These are phyloP conservation scores for Acanthopagrus latus DNA, from an alignment of 2,797 vertebrate species.

Conservation along the genomic window DNA sequence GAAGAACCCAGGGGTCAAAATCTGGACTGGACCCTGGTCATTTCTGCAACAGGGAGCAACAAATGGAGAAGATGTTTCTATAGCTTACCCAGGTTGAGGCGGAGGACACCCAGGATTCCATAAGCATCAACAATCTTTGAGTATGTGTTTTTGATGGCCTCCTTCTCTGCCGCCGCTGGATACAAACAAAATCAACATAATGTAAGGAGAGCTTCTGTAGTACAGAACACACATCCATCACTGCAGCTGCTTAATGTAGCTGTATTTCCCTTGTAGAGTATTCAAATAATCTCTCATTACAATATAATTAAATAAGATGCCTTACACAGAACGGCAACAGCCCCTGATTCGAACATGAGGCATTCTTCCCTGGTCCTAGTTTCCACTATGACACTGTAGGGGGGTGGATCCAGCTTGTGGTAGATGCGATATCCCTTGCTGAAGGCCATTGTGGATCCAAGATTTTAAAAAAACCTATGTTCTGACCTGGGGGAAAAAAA, in stretches of 20 bases:
- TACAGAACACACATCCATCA: not conserved
- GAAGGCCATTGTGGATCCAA: slow-evolving; percentile 92
- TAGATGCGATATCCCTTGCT: slow-evolving; percentile 98
- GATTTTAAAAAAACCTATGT: slow-evolving; percentile 62
- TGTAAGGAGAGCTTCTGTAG: not conserved
- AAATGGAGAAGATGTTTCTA: not conserved
- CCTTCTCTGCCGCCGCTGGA: slow-evolving; percentile 95
- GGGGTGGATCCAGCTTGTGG: slow-evolving; percentile 96
- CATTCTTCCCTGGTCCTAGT: slow-evolving; percentile 94
- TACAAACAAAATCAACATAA: slow-evolving; percentile 33
- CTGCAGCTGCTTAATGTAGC: not conserved
- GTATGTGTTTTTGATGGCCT: slow-evolving; percentile 93
- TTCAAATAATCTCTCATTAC: slow-evolving; percentile 7
- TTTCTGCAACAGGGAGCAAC: slow-evolving; percentile 2
- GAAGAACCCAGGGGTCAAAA: not conserved
- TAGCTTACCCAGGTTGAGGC: slow-evolving; percentile 95
- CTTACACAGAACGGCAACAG: slow-evolving; percentile 99
- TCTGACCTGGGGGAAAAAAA: slow-evolving; percentile 65
- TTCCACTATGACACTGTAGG: slow-evolving; percentile 97
- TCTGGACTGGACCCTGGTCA: not conserved
- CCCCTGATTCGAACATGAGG: slow-evolving; percentile 97
- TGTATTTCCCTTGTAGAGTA: not conserved
- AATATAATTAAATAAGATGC: slow-evolving; percentile 38
- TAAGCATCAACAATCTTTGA: slow-evolving; percentile 96
- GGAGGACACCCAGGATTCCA: slow-evolving; percentile 95